phyloP scores from a whole-genome alignment of 2,888 invertebrate genomes.

The Hesperia comma region DNA sequence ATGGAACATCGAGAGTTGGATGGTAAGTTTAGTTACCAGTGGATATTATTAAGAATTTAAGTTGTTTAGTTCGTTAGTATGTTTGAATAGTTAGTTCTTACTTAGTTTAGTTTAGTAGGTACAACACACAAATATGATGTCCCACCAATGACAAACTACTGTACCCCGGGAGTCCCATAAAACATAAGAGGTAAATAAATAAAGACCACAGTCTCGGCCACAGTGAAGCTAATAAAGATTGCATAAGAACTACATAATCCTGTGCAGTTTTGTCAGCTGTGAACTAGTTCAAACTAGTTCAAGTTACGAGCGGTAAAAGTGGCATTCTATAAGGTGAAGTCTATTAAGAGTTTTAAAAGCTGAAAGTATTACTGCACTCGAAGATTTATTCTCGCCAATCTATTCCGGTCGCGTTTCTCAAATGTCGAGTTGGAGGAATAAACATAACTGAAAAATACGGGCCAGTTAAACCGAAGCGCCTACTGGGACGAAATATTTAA shows the following conservation, averaged over 20 bases:
- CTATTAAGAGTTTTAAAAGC: conserved; percentile 7
- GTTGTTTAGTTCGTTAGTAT: no score
- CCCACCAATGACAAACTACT: no score
- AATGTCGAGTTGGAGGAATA: conserved; percentile 37
- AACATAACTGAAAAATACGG: conserved; percentile 38
- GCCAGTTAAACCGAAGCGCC: conserved; percentile 19
- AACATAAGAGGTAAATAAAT: no score
- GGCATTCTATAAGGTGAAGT: not conserved
- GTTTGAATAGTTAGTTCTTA: no score
- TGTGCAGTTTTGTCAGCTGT: not conserved
- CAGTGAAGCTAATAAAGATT: no score
- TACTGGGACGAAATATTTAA: conserved; percentile 13
- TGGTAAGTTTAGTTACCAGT: no score
- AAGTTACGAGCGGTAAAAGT: not conserved
- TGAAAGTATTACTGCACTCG: conserved; percentile 21
- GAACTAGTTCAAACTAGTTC: not conserved
- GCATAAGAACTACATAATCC: not conserved
- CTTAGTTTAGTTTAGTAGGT: no score
- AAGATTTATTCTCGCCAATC: conserved; percentile 39
- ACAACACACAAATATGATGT: no score
- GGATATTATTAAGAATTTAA: no score
- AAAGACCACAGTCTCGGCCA: no score
- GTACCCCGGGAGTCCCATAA: no score
- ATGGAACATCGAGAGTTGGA: no score
- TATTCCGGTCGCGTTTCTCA: conserved; percentile 40